These are phyloP conservation scores for Spodoptera littoralis DNA, from an alignment of 2,888 invertebrate species.

Conservation along the genomic window DNA sequence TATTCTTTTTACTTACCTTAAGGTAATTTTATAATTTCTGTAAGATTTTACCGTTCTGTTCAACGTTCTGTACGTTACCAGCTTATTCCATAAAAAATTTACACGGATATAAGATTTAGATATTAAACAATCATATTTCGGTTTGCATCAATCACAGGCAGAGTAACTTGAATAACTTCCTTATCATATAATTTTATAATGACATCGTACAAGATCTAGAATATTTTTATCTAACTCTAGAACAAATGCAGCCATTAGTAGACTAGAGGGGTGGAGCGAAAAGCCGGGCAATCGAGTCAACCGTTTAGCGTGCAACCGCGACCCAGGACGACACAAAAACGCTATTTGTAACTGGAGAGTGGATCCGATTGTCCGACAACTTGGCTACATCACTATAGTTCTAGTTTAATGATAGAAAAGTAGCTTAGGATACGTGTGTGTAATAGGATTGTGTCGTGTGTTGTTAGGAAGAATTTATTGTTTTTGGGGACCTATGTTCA, in stretches of 20 bases:
- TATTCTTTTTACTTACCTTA: no score
- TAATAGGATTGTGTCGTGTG: neutral
- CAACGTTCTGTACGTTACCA: no score
- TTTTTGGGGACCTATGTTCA: neutral
- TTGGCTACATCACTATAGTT: slow-evolving; percentile 3
- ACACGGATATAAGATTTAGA: no score
- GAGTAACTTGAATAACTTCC: no score
- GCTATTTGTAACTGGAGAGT: slow-evolving; percentile 67
- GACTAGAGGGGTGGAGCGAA: slow-evolving; percentile 42
- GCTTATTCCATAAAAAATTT: no score
- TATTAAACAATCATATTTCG: no score
- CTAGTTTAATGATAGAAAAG: neutral
- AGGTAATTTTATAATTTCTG: no score
- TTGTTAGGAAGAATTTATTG: neutral
- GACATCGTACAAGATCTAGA: slow-evolving; percentile 13
- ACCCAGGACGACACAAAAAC: slow-evolving; percentile 73
- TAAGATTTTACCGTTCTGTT: no score
- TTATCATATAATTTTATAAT: slow-evolving; percentile 3
- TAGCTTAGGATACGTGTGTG: slow-evolving; percentile 6
- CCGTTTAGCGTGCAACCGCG: slow-evolving; percentile 77
- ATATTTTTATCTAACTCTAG: slow-evolving; percentile 26
- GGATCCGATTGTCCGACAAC: slow-evolving; percentile 59
- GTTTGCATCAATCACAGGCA: no score
- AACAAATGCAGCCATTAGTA: slow-evolving; percentile 58
- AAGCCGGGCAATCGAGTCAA: slow-evolving; percentile 69